Base-by-base conservation (phyloP, 2,113 vertebrate species). In the Hyla sarda region DNA sequence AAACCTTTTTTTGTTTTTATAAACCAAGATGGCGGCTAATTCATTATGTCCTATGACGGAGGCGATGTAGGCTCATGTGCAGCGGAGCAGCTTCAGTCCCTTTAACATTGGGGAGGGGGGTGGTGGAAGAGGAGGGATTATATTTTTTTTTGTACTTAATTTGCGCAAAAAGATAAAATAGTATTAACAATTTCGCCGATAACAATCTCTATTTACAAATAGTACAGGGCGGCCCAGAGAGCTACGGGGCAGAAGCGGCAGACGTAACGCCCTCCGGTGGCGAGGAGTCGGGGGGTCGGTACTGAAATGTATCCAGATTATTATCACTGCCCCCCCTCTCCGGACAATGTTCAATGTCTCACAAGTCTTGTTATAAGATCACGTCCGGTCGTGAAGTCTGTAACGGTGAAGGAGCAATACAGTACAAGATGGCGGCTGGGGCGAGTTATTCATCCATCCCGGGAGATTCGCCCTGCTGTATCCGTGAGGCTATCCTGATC, bases 401-500 rank as follows among this genome's bases (percentile, higher is more conserved):
- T n/a, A 65, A 5, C 3, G 5, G 60, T 65, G 1, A 13, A 0
- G 13, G 28, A 4, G 11, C 3, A 34, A 19, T 11, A 37, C 1
- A 9, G 30, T 19, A 9, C 67, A 71, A 71, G 67, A 37, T 71
- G 41, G 45, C 45, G n/a, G 45, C 37, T 9, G 69, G 23, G 41
- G 1, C 65, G 82, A 88, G 87, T 96, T 95, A 99, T 93, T 99
- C 97, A 88, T 99, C 98, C 89, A 99, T 92, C 74, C 96, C 98
- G 10, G 97, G 97, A 0, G 97, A 97, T 91, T 99, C 98, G 89
- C 98, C 98, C 90, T 99, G 98, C 76, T 99, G 98, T 96, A 99
- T 99, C 92, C 98, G 95, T 77, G 98, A 99, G 82, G 98, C 98
- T 96, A 99, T 99, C 93, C 98, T 95, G 91, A 99, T 99, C 92